Evolutionary conservation across 2,888 invertebrate species (phyloP).

Genomic region (Meliscaeva auricollis): DNA sequence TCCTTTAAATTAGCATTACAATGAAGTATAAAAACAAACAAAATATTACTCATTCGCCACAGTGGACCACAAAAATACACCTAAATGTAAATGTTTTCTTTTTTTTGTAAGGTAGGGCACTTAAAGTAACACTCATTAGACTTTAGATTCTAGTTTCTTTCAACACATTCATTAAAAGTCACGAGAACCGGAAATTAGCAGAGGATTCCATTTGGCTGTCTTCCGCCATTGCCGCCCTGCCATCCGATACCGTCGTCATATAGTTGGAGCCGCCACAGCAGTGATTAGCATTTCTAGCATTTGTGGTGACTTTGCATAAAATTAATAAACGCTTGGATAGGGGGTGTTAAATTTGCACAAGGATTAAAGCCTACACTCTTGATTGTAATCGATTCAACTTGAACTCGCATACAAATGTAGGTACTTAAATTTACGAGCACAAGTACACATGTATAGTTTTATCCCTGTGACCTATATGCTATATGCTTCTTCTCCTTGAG

Average conservation of each 20-base stretch:
- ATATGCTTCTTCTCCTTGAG: slow-evolving; percentile 14
- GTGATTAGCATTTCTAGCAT: slow-evolving; percentile 61
- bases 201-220: slow-evolving; percentile 53
- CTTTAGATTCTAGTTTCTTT: not conserved
- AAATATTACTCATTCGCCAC: slow-evolving; percentile 28
- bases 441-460: not conserved
- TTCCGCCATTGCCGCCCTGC: slow-evolving; percentile 11
- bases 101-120: not conserved
- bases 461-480: slow-evolving; percentile 21
- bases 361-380: slow-evolving; percentile 49
- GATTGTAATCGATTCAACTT: slow-evolving; percentile 26
- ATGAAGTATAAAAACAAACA: not conserved
- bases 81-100: not conserved
- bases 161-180: slow-evolving; percentile 50
- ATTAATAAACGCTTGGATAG: slow-evolving; percentile 21
- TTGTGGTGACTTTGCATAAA: slow-evolving; percentile 56
- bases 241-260: not conserved
- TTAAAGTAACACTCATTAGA: not conserved
- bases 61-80: slow-evolving; percentile 13
- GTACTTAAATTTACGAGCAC: not conserved
- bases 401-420: not conserved
- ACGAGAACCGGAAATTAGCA: slow-evolving; percentile 57
- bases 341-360: slow-evolving; percentile 44
- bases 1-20: slow-evolving; percentile 12
- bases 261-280: not conserved